Conservation (phyloP, 2,888 invertebrate genomes). For the Pecten maximus region DNA sequence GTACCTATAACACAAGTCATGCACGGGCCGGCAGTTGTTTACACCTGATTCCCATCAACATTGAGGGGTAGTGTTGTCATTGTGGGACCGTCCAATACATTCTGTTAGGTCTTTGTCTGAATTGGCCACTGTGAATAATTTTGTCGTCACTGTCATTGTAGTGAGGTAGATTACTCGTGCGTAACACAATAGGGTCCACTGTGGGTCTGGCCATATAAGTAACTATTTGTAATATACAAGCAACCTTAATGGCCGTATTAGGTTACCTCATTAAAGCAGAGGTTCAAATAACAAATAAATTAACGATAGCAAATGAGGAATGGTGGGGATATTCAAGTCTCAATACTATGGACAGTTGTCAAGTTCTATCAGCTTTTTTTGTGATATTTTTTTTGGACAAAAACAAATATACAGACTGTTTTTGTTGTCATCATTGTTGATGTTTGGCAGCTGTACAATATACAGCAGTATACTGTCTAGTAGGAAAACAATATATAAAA, state of each 20-base stretch:
- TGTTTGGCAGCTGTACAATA: no score
- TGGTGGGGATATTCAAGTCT: neutral
- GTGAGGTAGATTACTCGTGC: neutral
- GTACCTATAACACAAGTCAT: neutral
- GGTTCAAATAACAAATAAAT: neutral
- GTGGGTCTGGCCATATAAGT: neutral
- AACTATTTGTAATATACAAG: neutral
- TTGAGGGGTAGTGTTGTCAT: neutral
- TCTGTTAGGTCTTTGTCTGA: neutral
- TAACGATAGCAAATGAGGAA: neutral
- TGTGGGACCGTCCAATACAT: neutral
- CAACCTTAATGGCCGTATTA: neutral
- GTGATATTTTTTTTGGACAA: no score
- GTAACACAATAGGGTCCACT: neutral
- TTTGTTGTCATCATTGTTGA: no score
- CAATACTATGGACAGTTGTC: no score
- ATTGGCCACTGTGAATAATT: neutral
- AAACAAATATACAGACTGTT: no score
- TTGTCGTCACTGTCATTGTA: slow-evolving; percentile 14
- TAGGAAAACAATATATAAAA: no score
- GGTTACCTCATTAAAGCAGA: neutral
- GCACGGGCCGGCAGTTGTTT: neutral
- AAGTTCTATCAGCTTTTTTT: no score
- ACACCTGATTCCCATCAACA: neutral
- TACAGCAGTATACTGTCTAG: no score